These are phyloP conservation scores for Aptenodytes forsteri DNA, from an alignment of 2,113 vertebrate genomes.

Conservation along the genomic window DNA sequence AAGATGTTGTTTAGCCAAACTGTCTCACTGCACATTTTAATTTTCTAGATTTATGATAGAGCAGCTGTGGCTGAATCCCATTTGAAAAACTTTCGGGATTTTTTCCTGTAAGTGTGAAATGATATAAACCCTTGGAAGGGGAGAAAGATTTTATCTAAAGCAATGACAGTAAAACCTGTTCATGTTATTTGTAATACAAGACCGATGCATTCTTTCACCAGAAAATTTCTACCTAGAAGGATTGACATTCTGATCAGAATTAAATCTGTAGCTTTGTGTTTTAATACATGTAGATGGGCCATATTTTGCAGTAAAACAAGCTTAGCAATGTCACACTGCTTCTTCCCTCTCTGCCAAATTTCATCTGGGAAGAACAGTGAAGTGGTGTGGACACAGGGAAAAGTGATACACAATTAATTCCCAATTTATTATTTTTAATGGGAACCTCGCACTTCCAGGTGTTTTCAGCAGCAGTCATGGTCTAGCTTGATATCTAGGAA, in stretches of 20 bases:
- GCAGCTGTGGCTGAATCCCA: slow-evolving; percentile 43
- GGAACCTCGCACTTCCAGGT: not conserved
- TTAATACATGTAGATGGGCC: not conserved
- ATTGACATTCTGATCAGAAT: not conserved
- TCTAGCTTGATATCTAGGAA: not conserved
- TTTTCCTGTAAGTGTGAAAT: slow-evolving; percentile 17
- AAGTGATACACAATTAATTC: not conserved
- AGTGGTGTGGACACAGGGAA: not conserved
- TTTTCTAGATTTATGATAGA: slow-evolving; percentile 10
- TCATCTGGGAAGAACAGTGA: not conserved
- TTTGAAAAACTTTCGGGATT: slow-evolving; percentile 21
- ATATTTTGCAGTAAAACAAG: not conserved
- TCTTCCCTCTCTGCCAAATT: not conserved
- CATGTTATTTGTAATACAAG: not conserved
- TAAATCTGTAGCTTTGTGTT: not conserved
- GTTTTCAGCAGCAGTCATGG: not conserved
- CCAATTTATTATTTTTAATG: not conserved
- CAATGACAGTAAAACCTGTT: not conserved
- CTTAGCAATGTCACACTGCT: not conserved
- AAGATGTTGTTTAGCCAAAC: slow-evolving; percentile 27
- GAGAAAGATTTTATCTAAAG: not conserved
- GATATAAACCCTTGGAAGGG: slow-evolving; percentile 13
- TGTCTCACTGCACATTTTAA: slow-evolving; percentile 19
- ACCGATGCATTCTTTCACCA: not conserved
- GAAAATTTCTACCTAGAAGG: not conserved